Conservation (phyloP, 2,888 invertebrate genomes). For the Philereme vetulata region DNA sequence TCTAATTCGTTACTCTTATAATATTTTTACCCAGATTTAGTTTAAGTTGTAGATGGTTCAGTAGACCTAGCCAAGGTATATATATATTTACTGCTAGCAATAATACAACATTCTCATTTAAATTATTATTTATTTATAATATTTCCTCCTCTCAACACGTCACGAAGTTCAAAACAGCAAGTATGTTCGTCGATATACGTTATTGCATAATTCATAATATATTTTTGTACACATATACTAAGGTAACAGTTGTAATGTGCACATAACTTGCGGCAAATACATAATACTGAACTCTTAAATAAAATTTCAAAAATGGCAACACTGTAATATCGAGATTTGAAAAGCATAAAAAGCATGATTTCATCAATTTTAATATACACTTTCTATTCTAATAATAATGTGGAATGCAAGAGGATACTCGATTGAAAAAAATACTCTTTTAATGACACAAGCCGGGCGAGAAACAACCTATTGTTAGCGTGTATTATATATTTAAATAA, state of each 20-base stretch:
- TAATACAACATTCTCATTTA: conserved; percentile 65
- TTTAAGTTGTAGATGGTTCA: no score
- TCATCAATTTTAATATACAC: conserved; percentile 43
- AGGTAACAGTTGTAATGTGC: conserved; percentile 28
- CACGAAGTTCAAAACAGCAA: conserved; percentile 68
- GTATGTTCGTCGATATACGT: conserved; percentile 51
- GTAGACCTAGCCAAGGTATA: no score
- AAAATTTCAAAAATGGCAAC: conserved; percentile 43
- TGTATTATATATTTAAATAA: conserved; percentile 57
- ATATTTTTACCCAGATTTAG: no score
- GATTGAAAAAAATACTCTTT: conserved; percentile 51
- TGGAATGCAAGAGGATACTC: conserved; percentile 78
- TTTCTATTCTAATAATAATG: conserved; percentile 60
- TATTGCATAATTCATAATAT: conserved; percentile 49
- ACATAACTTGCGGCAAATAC: conserved; percentile 35
- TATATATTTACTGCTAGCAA: conserved; percentile 24
- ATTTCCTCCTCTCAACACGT: conserved; percentile 70
- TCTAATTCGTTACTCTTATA: no score
- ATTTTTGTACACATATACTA: conserved; percentile 56
- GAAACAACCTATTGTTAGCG: conserved; percentile 60
- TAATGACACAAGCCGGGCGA: conserved; percentile 49
- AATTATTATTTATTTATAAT: conserved; percentile 70
- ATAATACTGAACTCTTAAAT: conserved; percentile 61
- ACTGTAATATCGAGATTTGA: conserved; percentile 45
- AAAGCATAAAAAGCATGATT: conserved; percentile 50